phyloP scores from a whole-genome alignment of 2,888 invertebrate species.

The Reticulitermes lucifugus region DNA sequence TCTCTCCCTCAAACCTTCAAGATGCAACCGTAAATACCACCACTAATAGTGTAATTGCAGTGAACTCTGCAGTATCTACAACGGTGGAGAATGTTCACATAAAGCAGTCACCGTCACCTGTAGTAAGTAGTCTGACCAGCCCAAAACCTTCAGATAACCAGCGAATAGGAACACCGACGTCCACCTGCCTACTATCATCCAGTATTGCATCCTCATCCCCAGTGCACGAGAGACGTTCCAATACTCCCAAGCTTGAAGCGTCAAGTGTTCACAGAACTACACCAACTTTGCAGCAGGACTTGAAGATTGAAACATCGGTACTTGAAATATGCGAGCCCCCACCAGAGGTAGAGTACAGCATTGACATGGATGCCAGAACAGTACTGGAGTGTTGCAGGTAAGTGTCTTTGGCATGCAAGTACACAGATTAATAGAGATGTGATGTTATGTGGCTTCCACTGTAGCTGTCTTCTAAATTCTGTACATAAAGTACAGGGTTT shows the following conservation, averaged over 20 bases:
- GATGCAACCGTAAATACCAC: constrained; percentile 47
- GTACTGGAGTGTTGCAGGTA: constrained; percentile 79
- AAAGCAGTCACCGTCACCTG: constrained; percentile 37
- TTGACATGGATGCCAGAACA: constrained; percentile 82
- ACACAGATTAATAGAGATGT: too few species aligned
- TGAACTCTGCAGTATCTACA: constrained; percentile 13
- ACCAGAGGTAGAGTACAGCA: constrained; percentile 75
- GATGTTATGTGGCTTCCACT: too few species aligned
- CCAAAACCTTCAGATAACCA: constrained; percentile 24
- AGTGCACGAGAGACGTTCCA: constrained; percentile 20
- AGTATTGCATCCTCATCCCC: constrained; percentile 28
- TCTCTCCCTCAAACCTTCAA: constrained; percentile 67
- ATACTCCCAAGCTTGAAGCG: constrained; percentile 19
- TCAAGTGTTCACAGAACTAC: not conserved
- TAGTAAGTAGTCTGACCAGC: constrained; percentile 7
- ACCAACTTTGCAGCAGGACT: constrained; percentile 36
- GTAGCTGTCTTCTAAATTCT: too few species aligned
- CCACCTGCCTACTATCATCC: constrained; percentile 1
- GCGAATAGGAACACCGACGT: constrained; percentile 10
- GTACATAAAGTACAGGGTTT: too few species aligned
- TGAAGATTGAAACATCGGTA: constrained; percentile 61
- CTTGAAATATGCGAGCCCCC: constrained; percentile 74
- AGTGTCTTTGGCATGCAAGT: constrained; percentile 58
- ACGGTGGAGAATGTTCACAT: constrained; percentile 22
- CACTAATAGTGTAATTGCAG: constrained; percentile 23